Evolutionary conservation across 2,113 vertebrate species (phyloP), one percentile per base, ranked within the genome.

Genomic region (Anthoscopus minutus): DNA sequence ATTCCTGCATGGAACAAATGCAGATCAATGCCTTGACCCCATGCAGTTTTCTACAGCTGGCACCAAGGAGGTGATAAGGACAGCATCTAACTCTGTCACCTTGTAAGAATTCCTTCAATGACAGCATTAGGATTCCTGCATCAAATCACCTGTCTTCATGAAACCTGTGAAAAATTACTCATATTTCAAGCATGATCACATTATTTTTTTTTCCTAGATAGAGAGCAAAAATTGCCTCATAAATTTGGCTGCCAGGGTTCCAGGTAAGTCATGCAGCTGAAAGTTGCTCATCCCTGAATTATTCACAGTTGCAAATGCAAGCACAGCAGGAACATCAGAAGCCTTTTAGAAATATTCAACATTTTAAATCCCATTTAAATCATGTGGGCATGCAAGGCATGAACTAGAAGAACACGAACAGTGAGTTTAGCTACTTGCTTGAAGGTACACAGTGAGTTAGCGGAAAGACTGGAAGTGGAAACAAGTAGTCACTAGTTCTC

Each of bases 321-420:
- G 62, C 53, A 84, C 47, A 84, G 53, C 44, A 92, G 40, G 15
- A 89, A 74, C 44, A 89, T 22, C 37, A 74, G n/a, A 60, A 64
- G 37, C 57, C 51, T 92, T 93, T 93, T 15, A 92, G 30, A 93
- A 89, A 93, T 30, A 86, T 30, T 72, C 31, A 83, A 44, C 18
- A 33, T 53, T 92, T 95, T 56, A 93, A 88, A 93, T 74, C 64
- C 48, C 21, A 88, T 56, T 93, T 74, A 93, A 86, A 93, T 65
- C 48, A 86, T 2, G 13, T 37, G 57, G n/a, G 53, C 25, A 35
- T 14, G 19, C 24, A 80, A 64, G 12, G 50, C 45, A 60, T 50
- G 24, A 89, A 67, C 71, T 27, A 86, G 93, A 77, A 47, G 17
- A 95, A 92, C 90, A 86, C 51, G 92, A 90, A 90, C 37, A 81